A percentile compares a stretch with the other conserved stretches of the same genome.
Evolutionary conservation across 2,113 vertebrate species (phyloP).

Genomic region (Crotalus horridus): DNA sequence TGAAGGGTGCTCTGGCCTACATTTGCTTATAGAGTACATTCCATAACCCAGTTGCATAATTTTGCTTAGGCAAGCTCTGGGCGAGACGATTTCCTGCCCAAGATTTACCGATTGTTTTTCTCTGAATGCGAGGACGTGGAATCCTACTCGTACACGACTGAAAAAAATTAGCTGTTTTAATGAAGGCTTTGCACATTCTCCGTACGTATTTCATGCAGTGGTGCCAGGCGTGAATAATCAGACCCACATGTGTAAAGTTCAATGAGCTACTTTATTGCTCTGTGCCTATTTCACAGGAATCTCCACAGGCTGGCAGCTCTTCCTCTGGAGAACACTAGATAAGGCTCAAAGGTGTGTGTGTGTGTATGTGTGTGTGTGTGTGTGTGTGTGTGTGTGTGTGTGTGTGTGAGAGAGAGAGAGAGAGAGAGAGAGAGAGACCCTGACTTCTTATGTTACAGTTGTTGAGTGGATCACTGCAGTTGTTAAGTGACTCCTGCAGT

Average conservation of each 20-base stretch:
- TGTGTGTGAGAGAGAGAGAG: too few relatives aligned
- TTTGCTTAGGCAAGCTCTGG: conserved; percentile 4
- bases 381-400: too few relatives aligned
- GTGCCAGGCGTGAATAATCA: background rate
- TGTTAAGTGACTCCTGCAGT: too few relatives aligned
- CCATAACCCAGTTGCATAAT: conserved; percentile 13
- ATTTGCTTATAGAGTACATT: background rate
- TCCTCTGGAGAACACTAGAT: too few relatives aligned
- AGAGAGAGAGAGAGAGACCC: too few relatives aligned
- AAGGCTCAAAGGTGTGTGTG: too few relatives aligned
- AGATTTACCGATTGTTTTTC: background rate
- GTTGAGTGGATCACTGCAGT: too few relatives aligned
- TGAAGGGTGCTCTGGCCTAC: background rate
- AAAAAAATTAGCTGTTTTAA: background rate
- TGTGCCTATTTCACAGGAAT: background rate
- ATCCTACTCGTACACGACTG: background rate
- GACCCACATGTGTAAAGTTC: background rate
- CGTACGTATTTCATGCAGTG: background rate
- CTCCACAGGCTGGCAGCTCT: background rate
- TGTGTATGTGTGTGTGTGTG: too few relatives aligned
- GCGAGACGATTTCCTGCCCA: background rate
- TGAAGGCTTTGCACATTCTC: background rate
- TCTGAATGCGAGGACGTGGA: background rate
- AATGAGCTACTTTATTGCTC: background rate
- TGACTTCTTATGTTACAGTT: too few relatives aligned